These are phyloP conservation scores for Rhodophaea formosa DNA, from an alignment of 2,888 invertebrate species.

Conservation along the genomic window DNA sequence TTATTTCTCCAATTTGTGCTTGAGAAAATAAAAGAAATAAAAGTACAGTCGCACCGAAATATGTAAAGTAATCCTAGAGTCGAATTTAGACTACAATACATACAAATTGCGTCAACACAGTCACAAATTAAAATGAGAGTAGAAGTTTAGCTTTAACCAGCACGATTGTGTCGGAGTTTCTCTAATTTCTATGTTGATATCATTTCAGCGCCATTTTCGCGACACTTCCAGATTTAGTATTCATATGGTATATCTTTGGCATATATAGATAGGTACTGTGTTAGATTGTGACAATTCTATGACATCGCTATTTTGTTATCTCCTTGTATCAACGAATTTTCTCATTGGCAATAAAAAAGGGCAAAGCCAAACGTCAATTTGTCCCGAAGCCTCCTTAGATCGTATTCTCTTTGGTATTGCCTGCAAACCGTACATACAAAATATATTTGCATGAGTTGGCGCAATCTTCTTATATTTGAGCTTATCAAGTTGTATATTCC, in stretches of 20 bases:
- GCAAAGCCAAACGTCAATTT: constrained; percentile 55
- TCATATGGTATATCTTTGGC: too few species aligned
- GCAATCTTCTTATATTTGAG: constrained; percentile 53
- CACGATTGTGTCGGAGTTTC: too few species aligned
- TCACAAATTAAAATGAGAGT: neutral
- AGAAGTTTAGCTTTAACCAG: neutral
- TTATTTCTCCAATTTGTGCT: constrained; percentile 9
- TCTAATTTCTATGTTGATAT: too few species aligned
- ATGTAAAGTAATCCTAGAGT: constrained; percentile 4
- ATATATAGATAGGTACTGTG: too few species aligned
- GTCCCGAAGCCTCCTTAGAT: constrained; percentile 47
- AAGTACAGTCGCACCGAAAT: constrained; percentile 5
- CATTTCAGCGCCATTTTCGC: too few species aligned
- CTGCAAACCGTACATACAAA: constrained; percentile 23
- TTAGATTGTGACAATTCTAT: neutral
- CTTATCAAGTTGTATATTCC: constrained; percentile 42
- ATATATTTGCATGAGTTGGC: constrained; percentile 54
- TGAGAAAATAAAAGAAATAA: constrained; percentile 19
- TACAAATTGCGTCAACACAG: constrained; percentile 6
- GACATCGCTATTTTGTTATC: neutral
- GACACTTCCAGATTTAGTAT: too few species aligned
- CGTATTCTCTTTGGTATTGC: constrained; percentile 49
- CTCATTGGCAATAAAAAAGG: constrained; percentile 58
- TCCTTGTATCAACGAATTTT: constrained; percentile 39
- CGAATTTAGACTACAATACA: constrained; percentile 11